Percentiles rank a stretch among this genome's conserved stretches.
phyloP scores from a whole-genome alignment of 1,140 invertebrate species.

The Araneus ventricosus region DNA sequence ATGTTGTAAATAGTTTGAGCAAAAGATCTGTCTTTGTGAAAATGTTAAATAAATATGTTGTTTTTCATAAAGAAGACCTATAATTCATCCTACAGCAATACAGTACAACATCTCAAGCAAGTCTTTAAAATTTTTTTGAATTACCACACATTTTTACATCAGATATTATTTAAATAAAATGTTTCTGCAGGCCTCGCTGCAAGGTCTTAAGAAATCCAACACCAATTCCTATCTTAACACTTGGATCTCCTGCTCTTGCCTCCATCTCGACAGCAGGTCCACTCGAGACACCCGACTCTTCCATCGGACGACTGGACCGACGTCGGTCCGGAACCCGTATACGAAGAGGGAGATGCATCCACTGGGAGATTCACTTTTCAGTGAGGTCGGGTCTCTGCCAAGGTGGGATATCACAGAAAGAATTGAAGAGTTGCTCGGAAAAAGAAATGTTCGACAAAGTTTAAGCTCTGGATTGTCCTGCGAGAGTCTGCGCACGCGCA shows the following conservation, averaged over 20 bases:
- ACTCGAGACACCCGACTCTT: background rate
- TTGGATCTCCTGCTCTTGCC: background rate
- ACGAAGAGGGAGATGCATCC: background rate
- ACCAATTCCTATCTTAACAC: background rate
- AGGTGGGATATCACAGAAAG: constrained; percentile 73
- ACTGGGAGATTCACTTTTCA: background rate
- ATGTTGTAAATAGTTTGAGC: too few relatives aligned
- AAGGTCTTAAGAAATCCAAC: too few relatives aligned
- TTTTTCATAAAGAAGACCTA: too few relatives aligned
- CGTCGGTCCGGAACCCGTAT: constrained; percentile 2
- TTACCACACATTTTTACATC: background rate
- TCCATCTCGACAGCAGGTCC: background rate
- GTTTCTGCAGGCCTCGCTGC: background rate
- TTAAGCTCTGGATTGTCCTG: constrained; percentile 72
- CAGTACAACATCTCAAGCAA: too few relatives aligned
- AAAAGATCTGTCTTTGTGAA: too few relatives aligned
- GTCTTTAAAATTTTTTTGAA: background rate
- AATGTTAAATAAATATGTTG: too few relatives aligned
- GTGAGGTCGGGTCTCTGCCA: constrained; percentile 16
- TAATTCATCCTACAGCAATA: too few relatives aligned
- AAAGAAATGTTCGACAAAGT: constrained; percentile 50
- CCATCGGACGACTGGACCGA: background rate
- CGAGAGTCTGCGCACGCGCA: constrained; percentile 34
- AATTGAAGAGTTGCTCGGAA: constrained; percentile 71
- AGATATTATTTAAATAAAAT: background rate